A percentile compares a stretch with the other conserved stretches of the same genome.
Conservation (phyloP, 2,797 vertebrate genomes). For the Chrysocyon brachyurus region DNA sequence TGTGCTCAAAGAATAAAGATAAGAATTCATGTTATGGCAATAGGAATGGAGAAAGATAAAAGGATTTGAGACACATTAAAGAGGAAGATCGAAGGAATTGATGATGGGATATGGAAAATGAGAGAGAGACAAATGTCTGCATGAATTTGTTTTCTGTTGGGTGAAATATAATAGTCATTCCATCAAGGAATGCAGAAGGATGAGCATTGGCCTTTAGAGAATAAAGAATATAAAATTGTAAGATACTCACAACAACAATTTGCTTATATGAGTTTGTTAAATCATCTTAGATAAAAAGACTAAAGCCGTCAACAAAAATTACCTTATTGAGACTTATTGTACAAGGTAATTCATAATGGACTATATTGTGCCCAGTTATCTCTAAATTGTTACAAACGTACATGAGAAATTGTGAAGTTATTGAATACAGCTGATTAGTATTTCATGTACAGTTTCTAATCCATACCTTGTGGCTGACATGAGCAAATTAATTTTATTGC, state of each 20-base stretch:
- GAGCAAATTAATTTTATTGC: background rate
- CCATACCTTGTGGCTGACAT: background rate
- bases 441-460: constrained; percentile 11
- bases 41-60: background rate
- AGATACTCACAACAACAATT: background rate
- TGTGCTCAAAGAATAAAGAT: background rate
- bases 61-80: background rate
- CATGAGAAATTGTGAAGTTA: background rate
- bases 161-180: background rate
- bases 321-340: background rate
- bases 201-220: background rate
- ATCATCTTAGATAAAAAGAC: background rate
- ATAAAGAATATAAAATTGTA: background rate
- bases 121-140: background rate
- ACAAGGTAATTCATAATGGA: background rate
- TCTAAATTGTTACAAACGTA: background rate
- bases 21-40: background rate
- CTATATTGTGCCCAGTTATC: background rate
- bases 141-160: background rate
- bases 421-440: background rate
- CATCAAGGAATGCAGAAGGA: background rate
- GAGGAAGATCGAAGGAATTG: background rate
- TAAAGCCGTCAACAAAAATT: background rate
- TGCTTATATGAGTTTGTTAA: background rate
- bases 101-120: background rate